Evolutionary conservation across 2,113 vertebrate species (phyloP).

Genomic region (Steatornis caripensis): DNA sequence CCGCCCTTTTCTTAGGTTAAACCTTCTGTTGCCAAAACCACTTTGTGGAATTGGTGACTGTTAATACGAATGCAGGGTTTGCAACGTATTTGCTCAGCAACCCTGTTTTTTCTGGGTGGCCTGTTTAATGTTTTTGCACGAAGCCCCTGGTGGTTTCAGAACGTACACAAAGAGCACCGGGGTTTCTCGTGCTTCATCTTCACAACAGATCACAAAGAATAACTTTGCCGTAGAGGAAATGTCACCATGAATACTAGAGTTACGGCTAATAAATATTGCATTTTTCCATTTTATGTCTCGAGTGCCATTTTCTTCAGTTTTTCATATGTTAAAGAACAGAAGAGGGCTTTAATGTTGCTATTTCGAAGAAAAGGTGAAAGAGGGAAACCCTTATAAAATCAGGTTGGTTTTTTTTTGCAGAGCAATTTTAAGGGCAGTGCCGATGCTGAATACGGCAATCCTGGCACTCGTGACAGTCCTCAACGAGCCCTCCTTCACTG

Average conservation of each 20-base stretch:
- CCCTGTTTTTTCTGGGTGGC: background rate
- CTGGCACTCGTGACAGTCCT: background rate
- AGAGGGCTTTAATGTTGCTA: background rate
- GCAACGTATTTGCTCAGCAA: slow-evolving; percentile 44
- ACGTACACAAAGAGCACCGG: background rate
- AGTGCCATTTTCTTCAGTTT: background rate
- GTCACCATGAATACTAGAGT: background rate
- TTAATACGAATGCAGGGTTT: background rate
- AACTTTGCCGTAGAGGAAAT: background rate
- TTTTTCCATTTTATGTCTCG: background rate
- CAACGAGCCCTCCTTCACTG: background rate
- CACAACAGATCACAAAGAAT: background rate
- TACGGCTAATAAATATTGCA: background rate
- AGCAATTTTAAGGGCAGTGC: background rate
- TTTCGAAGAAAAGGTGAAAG: background rate
- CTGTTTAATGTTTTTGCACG: background rate
- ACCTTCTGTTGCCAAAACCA: background rate
- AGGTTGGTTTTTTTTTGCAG: background rate
- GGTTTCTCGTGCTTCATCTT: background rate
- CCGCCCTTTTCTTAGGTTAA: background rate
- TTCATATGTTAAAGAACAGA: background rate
- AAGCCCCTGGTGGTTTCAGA: background rate
- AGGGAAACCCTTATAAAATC: background rate
- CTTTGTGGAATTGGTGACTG: slow-evolving; percentile 40
- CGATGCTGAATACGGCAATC: background rate